These are phyloP conservation scores for Coregonus suidteri DNA, from an alignment of 2,797 vertebrate genomes.

Conservation along the genomic window DNA sequence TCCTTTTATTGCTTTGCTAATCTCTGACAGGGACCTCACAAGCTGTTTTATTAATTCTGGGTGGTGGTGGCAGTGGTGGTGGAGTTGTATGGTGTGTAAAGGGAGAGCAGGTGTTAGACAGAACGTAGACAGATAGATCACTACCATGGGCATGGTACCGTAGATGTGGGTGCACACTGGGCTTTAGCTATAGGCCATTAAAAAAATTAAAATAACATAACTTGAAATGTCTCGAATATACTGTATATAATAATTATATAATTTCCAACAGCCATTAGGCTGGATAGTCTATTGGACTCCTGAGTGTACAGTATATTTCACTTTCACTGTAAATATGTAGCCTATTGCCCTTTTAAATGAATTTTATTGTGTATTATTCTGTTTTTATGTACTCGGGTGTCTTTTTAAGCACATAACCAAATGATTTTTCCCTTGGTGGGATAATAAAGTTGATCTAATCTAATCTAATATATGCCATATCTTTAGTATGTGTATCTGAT, in stretches of 20 bases:
- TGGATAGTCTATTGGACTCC: too few relatives aligned
- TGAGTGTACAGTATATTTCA: too few relatives aligned
- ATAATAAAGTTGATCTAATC: too few relatives aligned
- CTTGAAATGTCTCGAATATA: background rate
- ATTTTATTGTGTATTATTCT: too few relatives aligned
- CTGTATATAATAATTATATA: background rate
- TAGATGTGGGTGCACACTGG: background rate
- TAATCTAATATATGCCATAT: background rate
- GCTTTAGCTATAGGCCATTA: background rate
- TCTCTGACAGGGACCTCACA: constrained; percentile 66
- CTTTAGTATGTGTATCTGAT: background rate
- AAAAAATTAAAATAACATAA: background rate
- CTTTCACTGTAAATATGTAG: too few relatives aligned
- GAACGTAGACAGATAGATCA: constrained; percentile 33
- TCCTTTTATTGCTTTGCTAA: constrained; percentile 78
- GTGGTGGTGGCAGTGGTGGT: constrained; percentile 35
- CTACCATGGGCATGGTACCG: constrained; percentile 17
- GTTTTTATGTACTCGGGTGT: too few relatives aligned
- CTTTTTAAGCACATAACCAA: too few relatives aligned
- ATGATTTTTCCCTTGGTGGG: too few relatives aligned
- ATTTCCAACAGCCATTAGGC: too few relatives aligned
- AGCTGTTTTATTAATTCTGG: constrained; percentile 72
- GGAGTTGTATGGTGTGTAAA: constrained; percentile 45
- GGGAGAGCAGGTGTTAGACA: constrained; percentile 63
- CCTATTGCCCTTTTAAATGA: too few relatives aligned